Percentiles rank a stretch among this genome's conserved stretches.
phyloP scores from a whole-genome alignment of 2,113 vertebrate species.

The Hoplias malabaricus region DNA sequence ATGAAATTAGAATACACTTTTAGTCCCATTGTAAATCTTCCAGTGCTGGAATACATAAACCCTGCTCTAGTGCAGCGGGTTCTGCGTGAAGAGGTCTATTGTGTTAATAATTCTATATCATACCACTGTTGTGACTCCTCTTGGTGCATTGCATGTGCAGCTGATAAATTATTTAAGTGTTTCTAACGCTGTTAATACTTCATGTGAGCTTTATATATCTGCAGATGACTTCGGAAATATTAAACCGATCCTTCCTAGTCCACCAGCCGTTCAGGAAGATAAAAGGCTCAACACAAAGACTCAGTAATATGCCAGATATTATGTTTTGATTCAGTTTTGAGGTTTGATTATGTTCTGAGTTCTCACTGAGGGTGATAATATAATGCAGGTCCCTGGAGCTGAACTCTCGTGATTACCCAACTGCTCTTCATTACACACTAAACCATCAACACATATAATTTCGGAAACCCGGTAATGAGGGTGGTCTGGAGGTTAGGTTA shows the following conservation, averaged over 20 bases:
- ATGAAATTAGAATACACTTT: too few relatives aligned
- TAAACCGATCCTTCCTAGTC: conserved; percentile 2
- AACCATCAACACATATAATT: not conserved
- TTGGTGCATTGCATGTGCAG: not conserved
- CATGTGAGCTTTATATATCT: not conserved
- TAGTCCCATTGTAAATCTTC: conserved; percentile 8
- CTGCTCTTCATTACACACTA: not conserved
- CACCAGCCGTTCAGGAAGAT: not conserved
- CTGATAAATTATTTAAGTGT: conserved; percentile 21
- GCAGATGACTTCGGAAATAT: conserved; percentile 12
- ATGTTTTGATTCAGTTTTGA: not conserved
- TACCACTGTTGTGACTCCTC: not conserved
- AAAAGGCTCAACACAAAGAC: not conserved
- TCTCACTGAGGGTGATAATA: not conserved
- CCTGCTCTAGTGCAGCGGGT: conserved; percentile 19
- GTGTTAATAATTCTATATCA: not conserved
- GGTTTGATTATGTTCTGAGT: not conserved
- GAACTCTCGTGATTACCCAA: not conserved
- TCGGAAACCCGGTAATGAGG: not conserved
- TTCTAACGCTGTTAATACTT: not conserved
- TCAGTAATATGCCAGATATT: conserved; percentile 5
- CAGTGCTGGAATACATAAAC: not conserved
- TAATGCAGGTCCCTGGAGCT: not conserved
- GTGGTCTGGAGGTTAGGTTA: not conserved
- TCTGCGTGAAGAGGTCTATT: not conserved